Percentiles rank a stretch among this genome's conserved stretches.
Evolutionary conservation across 2,888 invertebrate species (phyloP).

Genomic region (Luperina testacea): DNA sequence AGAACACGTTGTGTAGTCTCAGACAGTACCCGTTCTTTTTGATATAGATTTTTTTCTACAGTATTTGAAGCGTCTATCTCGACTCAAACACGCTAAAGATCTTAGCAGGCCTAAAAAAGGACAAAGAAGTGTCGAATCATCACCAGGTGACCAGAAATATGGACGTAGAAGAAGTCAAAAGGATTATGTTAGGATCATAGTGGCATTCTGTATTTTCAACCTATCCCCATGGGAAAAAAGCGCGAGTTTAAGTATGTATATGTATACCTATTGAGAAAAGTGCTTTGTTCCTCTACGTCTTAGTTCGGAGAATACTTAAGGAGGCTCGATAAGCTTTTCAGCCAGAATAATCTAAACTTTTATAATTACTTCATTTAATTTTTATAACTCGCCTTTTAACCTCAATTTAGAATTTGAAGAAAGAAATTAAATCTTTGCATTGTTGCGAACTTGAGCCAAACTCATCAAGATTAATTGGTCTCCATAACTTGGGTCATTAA

Average conservation of each 20-base stretch:
- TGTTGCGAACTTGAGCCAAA: constrained; percentile 15
- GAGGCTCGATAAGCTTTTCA: constrained; percentile 1
- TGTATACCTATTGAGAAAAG: neutral
- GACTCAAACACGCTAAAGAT: neutral
- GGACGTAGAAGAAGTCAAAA: neutral
- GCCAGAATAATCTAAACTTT: neutral
- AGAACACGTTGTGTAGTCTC: neutral
- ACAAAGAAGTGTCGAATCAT: neutral
- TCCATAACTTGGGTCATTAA: constrained; percentile 21
- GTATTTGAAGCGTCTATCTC: neutral
- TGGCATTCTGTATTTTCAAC: neutral
- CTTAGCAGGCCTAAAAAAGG: neutral
- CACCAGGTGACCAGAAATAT: neutral
- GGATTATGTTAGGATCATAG: neutral
- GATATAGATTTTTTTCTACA: neutral
- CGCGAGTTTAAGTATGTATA: neutral
- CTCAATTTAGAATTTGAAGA: neutral
- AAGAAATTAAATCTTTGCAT: constrained; percentile 3
- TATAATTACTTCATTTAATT: constrained; percentile 5
- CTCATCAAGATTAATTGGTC: constrained; percentile 26
- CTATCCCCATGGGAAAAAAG: neutral
- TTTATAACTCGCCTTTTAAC: neutral
- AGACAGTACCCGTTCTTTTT: neutral
- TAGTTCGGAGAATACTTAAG: neutral
- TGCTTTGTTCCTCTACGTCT: neutral